Evolutionary conservation across 2,797 vertebrate genomes (phyloP).

Genomic region (Notolabrus celidotus): DNA sequence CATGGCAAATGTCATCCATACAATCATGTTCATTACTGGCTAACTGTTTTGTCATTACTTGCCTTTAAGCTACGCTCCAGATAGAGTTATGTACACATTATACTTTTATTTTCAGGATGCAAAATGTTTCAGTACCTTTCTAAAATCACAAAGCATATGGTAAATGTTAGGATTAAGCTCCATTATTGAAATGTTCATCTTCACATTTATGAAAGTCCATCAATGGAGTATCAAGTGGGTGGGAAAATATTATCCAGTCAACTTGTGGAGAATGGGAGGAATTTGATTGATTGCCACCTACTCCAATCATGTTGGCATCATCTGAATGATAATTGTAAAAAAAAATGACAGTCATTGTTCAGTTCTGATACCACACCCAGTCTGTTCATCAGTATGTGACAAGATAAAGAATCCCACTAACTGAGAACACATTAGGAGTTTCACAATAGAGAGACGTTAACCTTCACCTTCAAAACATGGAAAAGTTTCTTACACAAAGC

Average conservation of each 20-base stretch:
- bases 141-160: neutral
- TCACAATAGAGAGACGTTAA: constrained; percentile 16
- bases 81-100: neutral
- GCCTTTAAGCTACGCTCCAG: constrained; percentile 29
- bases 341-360: constrained; percentile 28
- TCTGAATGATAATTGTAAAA: constrained; percentile 24
- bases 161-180: neutral
- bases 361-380: neutral
- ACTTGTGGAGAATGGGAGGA: constrained; percentile 14
- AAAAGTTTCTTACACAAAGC: neutral
- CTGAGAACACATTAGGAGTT: neutral
- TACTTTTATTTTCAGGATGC: neutral
- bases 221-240: constrained; percentile 14
- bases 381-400: constrained; percentile 2
- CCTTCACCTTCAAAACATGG: constrained; percentile 18
- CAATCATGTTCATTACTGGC: neutral
- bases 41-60: neutral
- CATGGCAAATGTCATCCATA: constrained; percentile 15
- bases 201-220: constrained; percentile 22
- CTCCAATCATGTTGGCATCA: constrained; percentile 34
- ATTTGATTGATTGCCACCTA: constrained; percentile 46
- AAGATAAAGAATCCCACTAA: neutral
- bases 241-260: constrained; percentile 30
- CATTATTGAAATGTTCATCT: constrained; percentile 18
- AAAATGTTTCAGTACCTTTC: constrained; percentile 14